Evolutionary conservation across 2,888 invertebrate species (phyloP).

Genomic region (Zele albiditarsus): DNA sequence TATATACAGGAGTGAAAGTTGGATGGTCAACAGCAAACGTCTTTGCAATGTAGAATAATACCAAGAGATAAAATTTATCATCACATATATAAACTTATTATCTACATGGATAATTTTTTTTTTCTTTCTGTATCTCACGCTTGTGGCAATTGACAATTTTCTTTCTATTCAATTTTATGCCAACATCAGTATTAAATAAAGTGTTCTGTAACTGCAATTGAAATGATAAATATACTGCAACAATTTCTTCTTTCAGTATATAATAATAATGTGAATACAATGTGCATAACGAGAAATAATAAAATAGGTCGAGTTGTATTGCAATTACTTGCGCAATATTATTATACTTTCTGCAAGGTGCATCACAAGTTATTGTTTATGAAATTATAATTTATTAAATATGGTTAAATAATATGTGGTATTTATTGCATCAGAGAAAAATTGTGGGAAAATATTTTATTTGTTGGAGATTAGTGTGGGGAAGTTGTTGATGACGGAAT

Average conservation of each 20-base stretch:
- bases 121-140: not conserved
- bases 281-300: not conserved
- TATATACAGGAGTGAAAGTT: slow-evolving; percentile 17
- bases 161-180: not conserved
- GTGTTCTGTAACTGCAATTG: not conserved
- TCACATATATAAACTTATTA: not conserved
- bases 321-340: slow-evolving; percentile 13
- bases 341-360: not conserved
- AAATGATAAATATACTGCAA: not conserved
- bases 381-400: not conserved
- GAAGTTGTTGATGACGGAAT: too few species aligned
- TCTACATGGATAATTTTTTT: not conserved
- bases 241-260: not conserved
- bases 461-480: not conserved
- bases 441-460: not conserved
- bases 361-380: not conserved
- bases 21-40: not conserved
- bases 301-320: not conserved
- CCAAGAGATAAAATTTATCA: not conserved
- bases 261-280: not conserved
- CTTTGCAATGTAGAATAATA: not conserved
- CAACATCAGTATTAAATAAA: not conserved
- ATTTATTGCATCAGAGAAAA: not conserved
- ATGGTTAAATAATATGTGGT: not conserved
- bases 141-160: not conserved